Conservation (phyloP, 2,888 invertebrate species). For the Lycaena phlaeas region DNA sequence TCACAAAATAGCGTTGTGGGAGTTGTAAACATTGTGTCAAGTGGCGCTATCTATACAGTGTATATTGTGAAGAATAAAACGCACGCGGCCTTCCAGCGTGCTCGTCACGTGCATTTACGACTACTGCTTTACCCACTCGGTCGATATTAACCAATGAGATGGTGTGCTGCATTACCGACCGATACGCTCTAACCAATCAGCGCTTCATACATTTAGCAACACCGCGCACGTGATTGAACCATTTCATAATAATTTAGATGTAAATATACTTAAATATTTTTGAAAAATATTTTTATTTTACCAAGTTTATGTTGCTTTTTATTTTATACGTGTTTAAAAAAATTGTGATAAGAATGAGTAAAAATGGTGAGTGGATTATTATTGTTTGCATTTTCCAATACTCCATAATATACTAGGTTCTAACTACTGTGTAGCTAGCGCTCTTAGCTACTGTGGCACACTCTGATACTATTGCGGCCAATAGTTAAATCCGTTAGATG, state of each 20-base stretch:
- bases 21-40: constrained; percentile 39
- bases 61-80: constrained; percentile 10
- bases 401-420: no score
- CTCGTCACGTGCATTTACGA: constrained; percentile 41
- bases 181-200: constrained; percentile 36
- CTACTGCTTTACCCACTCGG: constrained; percentile 35
- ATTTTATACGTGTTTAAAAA: not conserved
- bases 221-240: constrained; percentile 56
- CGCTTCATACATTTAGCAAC: constrained; percentile 24
- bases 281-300: constrained; percentile 7
- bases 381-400: constrained; percentile 21
- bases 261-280: not conserved
- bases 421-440: no score
- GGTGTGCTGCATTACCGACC: constrained; percentile 30
- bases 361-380: constrained; percentile 42
- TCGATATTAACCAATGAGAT: constrained; percentile 31
- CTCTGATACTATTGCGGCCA: constrained; percentile 10
- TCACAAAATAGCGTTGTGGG: constrained; percentile 30
- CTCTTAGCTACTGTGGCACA: constrained; percentile 19
- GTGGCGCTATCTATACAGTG: constrained; percentile 39
- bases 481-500: not conserved
- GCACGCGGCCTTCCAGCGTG: constrained; percentile 25
- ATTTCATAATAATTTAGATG: not conserved
- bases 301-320: constrained; percentile 11
- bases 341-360: constrained; percentile 31